These are phyloP conservation scores for Scaptomyza montana DNA, from an alignment of 1,140 invertebrate species.

Conservation along the genomic window DNA sequence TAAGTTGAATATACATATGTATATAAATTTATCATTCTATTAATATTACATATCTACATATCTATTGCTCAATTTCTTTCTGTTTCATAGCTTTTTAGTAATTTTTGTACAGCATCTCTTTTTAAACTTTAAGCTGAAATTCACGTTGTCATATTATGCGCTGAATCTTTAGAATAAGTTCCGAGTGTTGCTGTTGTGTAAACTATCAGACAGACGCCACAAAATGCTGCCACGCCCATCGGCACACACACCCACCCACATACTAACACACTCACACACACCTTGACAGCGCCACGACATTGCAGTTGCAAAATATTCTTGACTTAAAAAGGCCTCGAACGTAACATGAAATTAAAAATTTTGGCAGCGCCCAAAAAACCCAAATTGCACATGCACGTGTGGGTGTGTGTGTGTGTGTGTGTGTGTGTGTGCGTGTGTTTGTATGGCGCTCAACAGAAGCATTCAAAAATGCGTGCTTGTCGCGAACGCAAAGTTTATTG, in stretches of 20 bases:
- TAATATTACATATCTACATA: too few species aligned
- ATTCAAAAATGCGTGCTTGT: conserved; percentile 72
- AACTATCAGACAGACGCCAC: not conserved
- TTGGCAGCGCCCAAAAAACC: conserved; percentile 54
- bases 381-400: conserved; percentile 15
- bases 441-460: conserved; percentile 61
- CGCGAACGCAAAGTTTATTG: conserved; percentile 70
- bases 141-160: not conserved
- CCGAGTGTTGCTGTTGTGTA: not conserved
- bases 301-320: conserved; percentile 34
- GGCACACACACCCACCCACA: not conserved
- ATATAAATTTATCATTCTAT: too few species aligned
- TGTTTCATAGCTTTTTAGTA: not conserved
- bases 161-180: conserved; percentile 5
- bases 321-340: conserved; percentile 53
- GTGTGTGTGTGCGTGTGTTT: not conserved
- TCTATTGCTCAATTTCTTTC: too few species aligned
- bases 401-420: not conserved
- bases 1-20: too few species aligned
- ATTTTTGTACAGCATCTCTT: not conserved
- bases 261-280: not conserved
- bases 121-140: not conserved
- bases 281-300: conserved; percentile 10
- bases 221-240: conserved; percentile 10
- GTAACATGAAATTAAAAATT: conserved; percentile 69